Conservation (phyloP, 35 echinoderm and acorn worm genomes). For the Antedon bifida region DNA sequence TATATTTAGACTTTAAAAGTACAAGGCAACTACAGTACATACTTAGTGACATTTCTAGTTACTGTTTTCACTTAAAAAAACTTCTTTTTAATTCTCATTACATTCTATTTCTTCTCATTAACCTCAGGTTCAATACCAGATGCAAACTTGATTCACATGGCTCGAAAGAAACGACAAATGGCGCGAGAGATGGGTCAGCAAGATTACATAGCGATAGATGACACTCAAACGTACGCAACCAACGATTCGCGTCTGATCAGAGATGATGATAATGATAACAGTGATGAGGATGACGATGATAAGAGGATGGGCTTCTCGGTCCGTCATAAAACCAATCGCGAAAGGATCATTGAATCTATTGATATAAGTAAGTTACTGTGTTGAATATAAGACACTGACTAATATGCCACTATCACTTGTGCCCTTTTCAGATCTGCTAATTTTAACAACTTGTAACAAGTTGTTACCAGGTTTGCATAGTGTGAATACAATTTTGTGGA, state of each 20-base stretch:
- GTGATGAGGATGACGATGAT: slow-evolving; percentile 70
- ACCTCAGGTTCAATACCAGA: slow-evolving; percentile 89
- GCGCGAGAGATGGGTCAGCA: slow-evolving; percentile 52
- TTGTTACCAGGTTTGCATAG: no score
- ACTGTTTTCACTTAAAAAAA: no score
- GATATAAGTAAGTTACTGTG: slow-evolving; percentile 44
- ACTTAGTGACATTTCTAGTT: no score
- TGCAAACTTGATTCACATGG: slow-evolving; percentile 77
- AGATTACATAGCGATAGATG: slow-evolving; percentile 70
- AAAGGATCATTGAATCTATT: slow-evolving; percentile 65
- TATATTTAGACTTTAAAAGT: neutral
- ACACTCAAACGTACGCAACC: slow-evolving; percentile 57
- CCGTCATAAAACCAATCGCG: slow-evolving; percentile 52
- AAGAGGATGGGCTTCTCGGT: slow-evolving; percentile 86
- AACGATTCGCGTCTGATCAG: slow-evolving; percentile 65
- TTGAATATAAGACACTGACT: no score
- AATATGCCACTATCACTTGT: neutral
- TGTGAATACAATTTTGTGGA: no score
- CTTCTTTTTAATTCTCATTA: no score
- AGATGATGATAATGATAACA: slow-evolving; percentile 85
- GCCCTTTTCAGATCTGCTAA: no score
- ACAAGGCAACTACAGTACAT: no score
- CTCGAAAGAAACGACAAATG: slow-evolving; percentile 54
- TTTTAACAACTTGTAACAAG: no score
- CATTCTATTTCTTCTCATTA: neutral